Evolutionary conservation across 2,797 vertebrate genomes (phyloP).

Genomic region (Xenops minutus): DNA sequence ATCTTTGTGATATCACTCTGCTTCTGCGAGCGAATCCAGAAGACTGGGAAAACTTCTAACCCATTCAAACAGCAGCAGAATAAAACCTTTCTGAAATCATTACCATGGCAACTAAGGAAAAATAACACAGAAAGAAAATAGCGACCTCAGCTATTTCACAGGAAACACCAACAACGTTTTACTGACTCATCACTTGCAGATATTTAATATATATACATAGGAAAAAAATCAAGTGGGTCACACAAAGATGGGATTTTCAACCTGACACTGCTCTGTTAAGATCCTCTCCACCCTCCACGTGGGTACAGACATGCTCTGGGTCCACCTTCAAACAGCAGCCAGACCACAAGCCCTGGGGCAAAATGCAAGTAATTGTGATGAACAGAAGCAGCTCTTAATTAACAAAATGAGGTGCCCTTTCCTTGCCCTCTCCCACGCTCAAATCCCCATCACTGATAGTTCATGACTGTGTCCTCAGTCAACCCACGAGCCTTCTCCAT

Average conservation of each 20-base stretch:
- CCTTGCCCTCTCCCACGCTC: background rate
- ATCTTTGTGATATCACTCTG: background rate
- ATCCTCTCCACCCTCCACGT: background rate
- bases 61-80: constrained; percentile 23
- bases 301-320: background rate
- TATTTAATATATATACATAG: constrained; percentile 37
- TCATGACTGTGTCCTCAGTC: background rate
- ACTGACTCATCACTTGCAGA: constrained; percentile 67
- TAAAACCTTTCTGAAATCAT: constrained; percentile 56
- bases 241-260: background rate
- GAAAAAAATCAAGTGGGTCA: constrained; percentile 21
- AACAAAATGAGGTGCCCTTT: background rate
- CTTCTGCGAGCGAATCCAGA: background rate
- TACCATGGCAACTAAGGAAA: constrained; percentile 68
- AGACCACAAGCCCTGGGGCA: background rate
- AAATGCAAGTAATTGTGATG: background rate
- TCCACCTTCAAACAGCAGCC: background rate
- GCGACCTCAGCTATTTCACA: constrained; percentile 65
- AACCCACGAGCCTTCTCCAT: background rate
- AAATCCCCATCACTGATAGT: background rate
- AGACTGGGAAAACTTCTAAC: constrained; percentile 33
- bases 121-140: constrained; percentile 62
- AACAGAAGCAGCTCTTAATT: background rate
- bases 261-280: background rate
- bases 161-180: constrained; percentile 64